Evolutionary conservation across 2,888 invertebrate genomes (phyloP).

Genomic region (Apocheima hispidaria): DNA sequence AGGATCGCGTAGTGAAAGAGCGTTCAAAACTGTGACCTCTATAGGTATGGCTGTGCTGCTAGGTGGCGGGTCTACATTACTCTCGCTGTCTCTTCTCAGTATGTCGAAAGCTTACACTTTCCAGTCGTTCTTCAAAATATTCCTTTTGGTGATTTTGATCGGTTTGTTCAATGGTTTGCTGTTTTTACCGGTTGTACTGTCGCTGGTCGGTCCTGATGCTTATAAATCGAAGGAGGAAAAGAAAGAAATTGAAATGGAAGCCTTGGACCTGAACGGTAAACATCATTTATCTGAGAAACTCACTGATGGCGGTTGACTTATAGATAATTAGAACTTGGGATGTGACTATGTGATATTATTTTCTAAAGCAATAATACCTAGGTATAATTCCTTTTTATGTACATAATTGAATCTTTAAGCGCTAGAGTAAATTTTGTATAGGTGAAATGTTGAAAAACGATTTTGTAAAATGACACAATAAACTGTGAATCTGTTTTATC

Average conservation of each 20-base stretch:
- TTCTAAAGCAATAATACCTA: slow-evolving; percentile 26
- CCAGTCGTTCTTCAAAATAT: slow-evolving; percentile 91
- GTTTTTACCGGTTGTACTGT: slow-evolving; percentile 91
- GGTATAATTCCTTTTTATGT: not conserved
- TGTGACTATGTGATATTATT: slow-evolving; percentile 37
- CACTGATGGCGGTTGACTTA: slow-evolving; percentile 23
- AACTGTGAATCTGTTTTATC: no score
- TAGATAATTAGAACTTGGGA: slow-evolving; percentile 4
- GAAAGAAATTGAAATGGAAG: slow-evolving; percentile 58
- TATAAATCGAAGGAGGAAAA: slow-evolving; percentile 61
- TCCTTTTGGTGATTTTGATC: slow-evolving; percentile 91
- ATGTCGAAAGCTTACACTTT: slow-evolving; percentile 92
- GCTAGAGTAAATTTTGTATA: not conserved
- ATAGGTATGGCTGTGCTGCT: slow-evolving; percentile 92
- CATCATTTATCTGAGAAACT: slow-evolving; percentile 51
- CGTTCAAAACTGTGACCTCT: slow-evolving; percentile 88
- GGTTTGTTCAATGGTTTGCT: slow-evolving; percentile 92
- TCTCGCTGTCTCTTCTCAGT: slow-evolving; percentile 90
- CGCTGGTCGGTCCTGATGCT: slow-evolving; percentile 89
- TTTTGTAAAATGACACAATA: no score
- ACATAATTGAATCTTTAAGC: not conserved
- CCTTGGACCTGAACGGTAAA: slow-evolving; percentile 72
- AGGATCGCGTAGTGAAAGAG: slow-evolving; percentile 84
- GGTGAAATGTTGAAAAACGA: not conserved
- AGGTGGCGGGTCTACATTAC: slow-evolving; percentile 92